A percentile compares a stretch with the other conserved stretches of the same genome.
These are phyloP conservation scores for Drosophila sproati DNA, from an alignment of 1,140 invertebrate genomes.

Conservation along the genomic window DNA sequence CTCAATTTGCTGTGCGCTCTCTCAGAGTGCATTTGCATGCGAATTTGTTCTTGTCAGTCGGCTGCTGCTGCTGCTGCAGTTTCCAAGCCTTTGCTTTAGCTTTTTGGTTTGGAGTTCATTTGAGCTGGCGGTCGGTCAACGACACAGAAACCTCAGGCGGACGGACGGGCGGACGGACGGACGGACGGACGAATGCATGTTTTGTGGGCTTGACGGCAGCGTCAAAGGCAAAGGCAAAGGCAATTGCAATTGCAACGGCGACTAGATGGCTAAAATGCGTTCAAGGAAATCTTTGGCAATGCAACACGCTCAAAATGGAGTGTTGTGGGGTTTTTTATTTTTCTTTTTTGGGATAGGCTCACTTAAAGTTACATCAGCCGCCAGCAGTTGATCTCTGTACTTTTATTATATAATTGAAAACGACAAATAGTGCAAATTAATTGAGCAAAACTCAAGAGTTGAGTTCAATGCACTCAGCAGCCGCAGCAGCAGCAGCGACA, in stretches of 20 bases:
- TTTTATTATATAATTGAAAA: slow-evolving; percentile 34
- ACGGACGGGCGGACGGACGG: slow-evolving; percentile 59
- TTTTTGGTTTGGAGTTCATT: slow-evolving; percentile 71
- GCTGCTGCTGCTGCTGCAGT: slow-evolving; percentile 46
- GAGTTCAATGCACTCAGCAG: slow-evolving; percentile 66
- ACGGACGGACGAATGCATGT: slow-evolving; percentile 54
- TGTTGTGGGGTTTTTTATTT: not conserved
- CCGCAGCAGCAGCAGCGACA: slow-evolving; percentile 26
- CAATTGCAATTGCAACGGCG: slow-evolving; percentile 28
- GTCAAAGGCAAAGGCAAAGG: slow-evolving; percentile 7
- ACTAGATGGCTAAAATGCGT: slow-evolving; percentile 60
- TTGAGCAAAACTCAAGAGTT: slow-evolving; percentile 17
- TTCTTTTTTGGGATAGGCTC: slow-evolving; percentile 16
- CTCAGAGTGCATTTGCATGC: slow-evolving; percentile 76
- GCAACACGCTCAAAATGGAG: slow-evolving; percentile 32
- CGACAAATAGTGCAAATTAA: slow-evolving; percentile 19
- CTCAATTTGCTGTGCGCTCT: slow-evolving; percentile 48
- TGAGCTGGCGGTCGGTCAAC: slow-evolving; percentile 81
- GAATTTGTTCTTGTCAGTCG: slow-evolving; percentile 55
- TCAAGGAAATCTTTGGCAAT: slow-evolving; percentile 80
- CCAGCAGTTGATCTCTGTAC: slow-evolving; percentile 18
- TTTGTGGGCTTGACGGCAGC: slow-evolving; percentile 85
- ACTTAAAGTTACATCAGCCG: slow-evolving; percentile 30
- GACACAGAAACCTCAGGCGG: slow-evolving; percentile 80
- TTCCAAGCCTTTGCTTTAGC: slow-evolving; percentile 51